A percentile compares a stretch with the other conserved stretches of the same genome.
phyloP scores from a whole-genome alignment of 2,888 invertebrate species.

The Julus scanicus region DNA sequence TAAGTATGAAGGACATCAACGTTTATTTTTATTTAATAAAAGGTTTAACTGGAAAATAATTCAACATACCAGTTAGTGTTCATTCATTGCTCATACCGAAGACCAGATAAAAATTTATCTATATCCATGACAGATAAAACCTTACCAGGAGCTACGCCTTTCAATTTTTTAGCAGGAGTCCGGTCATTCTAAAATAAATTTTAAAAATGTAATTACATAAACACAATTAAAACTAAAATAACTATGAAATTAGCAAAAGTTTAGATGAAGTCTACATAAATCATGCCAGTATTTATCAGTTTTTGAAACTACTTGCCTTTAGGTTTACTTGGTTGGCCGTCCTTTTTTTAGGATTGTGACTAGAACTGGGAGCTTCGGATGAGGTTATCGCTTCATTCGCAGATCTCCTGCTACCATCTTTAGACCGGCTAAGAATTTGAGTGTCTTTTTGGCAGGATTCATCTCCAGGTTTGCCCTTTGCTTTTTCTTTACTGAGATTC shows the following conservation, averaged over 20 bases:
- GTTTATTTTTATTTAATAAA: neutral
- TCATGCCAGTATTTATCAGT: neutral
- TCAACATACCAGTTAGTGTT: conserved; percentile 42
- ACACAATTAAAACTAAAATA: too few species aligned
- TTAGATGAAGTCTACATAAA: too few species aligned
- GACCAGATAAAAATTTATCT: conserved; percentile 44
- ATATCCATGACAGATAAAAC: conserved; percentile 49
- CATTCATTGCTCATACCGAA: conserved; percentile 46
- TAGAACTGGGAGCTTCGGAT: neutral
- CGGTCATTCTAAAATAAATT: neutral
- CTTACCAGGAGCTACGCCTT: conserved; percentile 26
- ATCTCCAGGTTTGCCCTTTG: neutral
- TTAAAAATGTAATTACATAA: neutral
- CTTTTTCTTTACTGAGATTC: neutral
- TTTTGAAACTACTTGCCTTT: neutral
- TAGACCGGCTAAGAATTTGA: neutral
- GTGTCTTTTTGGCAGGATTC: neutral
- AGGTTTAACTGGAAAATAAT: conserved; percentile 39
- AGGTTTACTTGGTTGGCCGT: neutral
- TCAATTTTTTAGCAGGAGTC: conserved; percentile 14
- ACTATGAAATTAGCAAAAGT: too few species aligned
- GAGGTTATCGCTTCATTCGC: neutral
- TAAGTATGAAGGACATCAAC: neutral
- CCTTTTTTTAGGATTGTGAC: neutral
- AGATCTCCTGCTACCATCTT: neutral